These are phyloP conservation scores for Athrips mouffetella DNA, from an alignment of 2,888 invertebrate genomes.

Conservation along the genomic window DNA sequence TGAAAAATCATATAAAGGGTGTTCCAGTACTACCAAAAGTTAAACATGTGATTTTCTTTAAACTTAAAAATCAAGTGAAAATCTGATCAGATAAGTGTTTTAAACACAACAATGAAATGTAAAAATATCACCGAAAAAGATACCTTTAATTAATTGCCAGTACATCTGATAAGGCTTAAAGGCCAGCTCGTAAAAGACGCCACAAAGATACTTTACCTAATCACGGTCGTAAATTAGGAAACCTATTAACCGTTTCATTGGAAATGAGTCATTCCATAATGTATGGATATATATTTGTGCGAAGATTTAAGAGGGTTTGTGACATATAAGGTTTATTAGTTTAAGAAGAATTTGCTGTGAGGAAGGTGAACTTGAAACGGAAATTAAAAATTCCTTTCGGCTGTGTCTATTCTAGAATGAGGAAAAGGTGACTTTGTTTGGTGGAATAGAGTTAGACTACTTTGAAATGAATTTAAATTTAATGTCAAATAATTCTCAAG, in stretches of 20 bases:
- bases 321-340: slow-evolving; percentile 11
- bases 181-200: slow-evolving; percentile 43
- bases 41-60: not conserved
- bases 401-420: slow-evolving; percentile 1
- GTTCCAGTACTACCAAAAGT: not conserved
- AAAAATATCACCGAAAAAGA: slow-evolving; percentile 27
- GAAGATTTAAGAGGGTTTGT: slow-evolving; percentile 15
- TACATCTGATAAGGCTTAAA: slow-evolving; percentile 39
- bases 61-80: not conserved
- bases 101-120: slow-evolving; percentile 6
- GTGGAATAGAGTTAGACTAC: too few species aligned
- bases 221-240: slow-evolving; percentile 47
- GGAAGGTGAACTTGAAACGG: slow-evolving; percentile 10
- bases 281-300: slow-evolving; percentile 13
- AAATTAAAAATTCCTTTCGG: slow-evolving; percentile 12
- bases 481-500: too few species aligned
- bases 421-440: not conserved
- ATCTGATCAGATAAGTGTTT: not conserved
- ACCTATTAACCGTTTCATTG: slow-evolving; percentile 39
- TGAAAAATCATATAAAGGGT: too few species aligned
- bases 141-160: slow-evolving; percentile 36
- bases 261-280: slow-evolving; percentile 24
- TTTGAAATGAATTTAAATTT: too few species aligned
- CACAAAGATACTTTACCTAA: slow-evolving; percentile 37
- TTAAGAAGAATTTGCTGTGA: not conserved